These are phyloP conservation scores for Oreonectes daqikongensis DNA, from an alignment of 2,797 vertebrate species.

Conservation along the genomic window DNA sequence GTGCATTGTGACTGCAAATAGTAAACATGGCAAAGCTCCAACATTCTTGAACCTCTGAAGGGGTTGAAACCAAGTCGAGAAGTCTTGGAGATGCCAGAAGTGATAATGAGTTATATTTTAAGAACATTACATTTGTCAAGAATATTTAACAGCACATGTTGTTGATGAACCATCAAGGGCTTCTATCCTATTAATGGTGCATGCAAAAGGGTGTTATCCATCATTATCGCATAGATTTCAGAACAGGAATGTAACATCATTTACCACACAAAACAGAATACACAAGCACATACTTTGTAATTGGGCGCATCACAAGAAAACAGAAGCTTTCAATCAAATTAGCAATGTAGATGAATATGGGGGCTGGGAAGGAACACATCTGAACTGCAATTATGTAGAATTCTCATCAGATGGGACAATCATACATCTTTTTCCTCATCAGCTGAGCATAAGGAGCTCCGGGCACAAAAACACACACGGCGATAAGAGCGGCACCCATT, in stretches of 20 bases:
- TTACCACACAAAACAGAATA: conserved; percentile 11
- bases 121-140: conserved; percentile 72
- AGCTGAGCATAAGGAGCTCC: conserved; percentile 48
- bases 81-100: conserved; percentile 70
- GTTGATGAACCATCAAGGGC: conserved; percentile 68
- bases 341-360: conserved; percentile 55
- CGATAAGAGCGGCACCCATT: conserved; percentile 24
- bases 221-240: conserved; percentile 33
- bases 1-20: neutral
- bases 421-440: conserved; percentile 50
- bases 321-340: conserved; percentile 52
- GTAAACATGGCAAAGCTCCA: conserved; percentile 26
- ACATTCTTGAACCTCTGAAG: conserved; percentile 65
- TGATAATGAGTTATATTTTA: conserved; percentile 83
- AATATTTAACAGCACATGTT: conserved; percentile 76
- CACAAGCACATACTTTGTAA: conserved; percentile 34
- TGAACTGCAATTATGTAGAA: conserved; percentile 52
- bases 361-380: conserved; percentile 45
- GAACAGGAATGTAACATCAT: conserved; percentile 26
- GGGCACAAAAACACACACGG: conserved; percentile 25
- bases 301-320: conserved; percentile 37
- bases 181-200: conserved; percentile 64
- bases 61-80: conserved; percentile 70
- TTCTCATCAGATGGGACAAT: conserved; percentile 53
- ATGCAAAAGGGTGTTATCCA: conserved; percentile 47